These are phyloP conservation scores for Maconellicoccus hirsutus DNA, from an alignment of 1,140 invertebrate species.

Conservation along the genomic window DNA sequence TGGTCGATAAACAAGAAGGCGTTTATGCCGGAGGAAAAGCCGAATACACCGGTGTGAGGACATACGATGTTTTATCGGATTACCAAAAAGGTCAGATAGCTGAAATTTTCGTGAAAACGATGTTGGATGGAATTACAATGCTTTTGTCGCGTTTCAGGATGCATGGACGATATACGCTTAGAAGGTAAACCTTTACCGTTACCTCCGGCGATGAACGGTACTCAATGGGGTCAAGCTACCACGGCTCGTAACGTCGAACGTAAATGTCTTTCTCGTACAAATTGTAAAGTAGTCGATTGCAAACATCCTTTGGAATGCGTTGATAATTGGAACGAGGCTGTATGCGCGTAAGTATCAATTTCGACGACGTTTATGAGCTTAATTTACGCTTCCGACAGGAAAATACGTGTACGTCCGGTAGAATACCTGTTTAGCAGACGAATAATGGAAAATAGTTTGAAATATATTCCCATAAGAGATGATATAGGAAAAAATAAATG, in stretches of 20 bases:
- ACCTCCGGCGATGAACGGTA: slow-evolving; percentile 83
- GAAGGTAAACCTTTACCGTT: slow-evolving; percentile 85
- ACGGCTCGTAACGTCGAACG: slow-evolving; percentile 80
- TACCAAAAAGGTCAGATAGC: slow-evolving; percentile 73
- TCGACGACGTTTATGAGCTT: too few relatives aligned
- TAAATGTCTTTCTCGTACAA: slow-evolving; percentile 86
- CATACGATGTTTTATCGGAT: slow-evolving; percentile 89
- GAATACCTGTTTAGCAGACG: too few relatives aligned
- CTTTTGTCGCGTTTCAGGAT: slow-evolving; percentile 42
- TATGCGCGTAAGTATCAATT: slow-evolving; percentile 75
- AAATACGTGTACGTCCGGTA: too few relatives aligned
- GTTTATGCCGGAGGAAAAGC: slow-evolving; percentile 91
- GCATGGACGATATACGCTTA: slow-evolving; percentile 71
- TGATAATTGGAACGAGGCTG: slow-evolving; percentile 91
- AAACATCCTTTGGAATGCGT: slow-evolving; percentile 88
- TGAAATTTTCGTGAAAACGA: too few relatives aligned
- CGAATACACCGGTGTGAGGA: slow-evolving; percentile 81
- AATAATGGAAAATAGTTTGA: too few relatives aligned
- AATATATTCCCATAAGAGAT: too few relatives aligned
- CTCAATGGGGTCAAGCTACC: slow-evolving; percentile 87
- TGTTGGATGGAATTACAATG: background rate
- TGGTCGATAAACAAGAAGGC: slow-evolving; percentile 87
- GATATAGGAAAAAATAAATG: too few relatives aligned
- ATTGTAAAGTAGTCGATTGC: slow-evolving; percentile 83
- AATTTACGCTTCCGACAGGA: too few relatives aligned